Conservation (phyloP, 2,888 invertebrate genomes). For the Meiosimyza platycephala region DNA sequence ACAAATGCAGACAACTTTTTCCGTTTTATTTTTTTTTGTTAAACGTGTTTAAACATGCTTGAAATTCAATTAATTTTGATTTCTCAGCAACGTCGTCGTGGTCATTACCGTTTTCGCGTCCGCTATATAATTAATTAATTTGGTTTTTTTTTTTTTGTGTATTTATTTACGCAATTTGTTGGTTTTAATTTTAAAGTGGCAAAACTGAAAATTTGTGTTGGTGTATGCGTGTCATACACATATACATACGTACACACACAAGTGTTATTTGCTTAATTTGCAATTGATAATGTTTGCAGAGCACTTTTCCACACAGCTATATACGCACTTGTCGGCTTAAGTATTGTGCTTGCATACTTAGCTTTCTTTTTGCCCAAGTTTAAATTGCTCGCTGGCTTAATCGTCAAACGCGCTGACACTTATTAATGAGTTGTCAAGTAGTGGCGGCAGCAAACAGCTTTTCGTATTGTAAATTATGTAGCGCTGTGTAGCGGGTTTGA, state of each 20-base stretch:
- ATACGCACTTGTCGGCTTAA: neutral
- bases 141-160: neutral
- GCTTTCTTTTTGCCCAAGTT: slow-evolving; percentile 20
- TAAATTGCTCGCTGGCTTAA: slow-evolving; percentile 25
- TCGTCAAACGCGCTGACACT: slow-evolving; percentile 22
- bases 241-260: neutral
- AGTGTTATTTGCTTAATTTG: slow-evolving; percentile 33
- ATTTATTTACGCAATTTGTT: slow-evolving; percentile 5
- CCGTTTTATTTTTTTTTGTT: slow-evolving; percentile 24
- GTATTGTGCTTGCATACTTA: neutral
- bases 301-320: slow-evolving; percentile 4
- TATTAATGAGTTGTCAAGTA: slow-evolving; percentile 27
- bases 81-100: slow-evolving; percentile 38
- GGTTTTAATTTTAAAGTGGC: slow-evolving; percentile 30
- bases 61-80: slow-evolving; percentile 56
- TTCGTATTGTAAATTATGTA: neutral
- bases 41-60: slow-evolving; percentile 54
- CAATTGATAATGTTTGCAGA: slow-evolving; percentile 37
- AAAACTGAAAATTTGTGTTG: no score
- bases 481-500: neutral
- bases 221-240: neutral
- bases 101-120: neutral
- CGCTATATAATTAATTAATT: slow-evolving; percentile 24
- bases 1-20: neutral
- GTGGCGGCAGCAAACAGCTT: neutral